A percentile compares a stretch with the other conserved stretches of the same genome.
These are phyloP conservation scores for Gymnothorax reevesii DNA, from an alignment of 2,797 vertebrate species.

Conservation along the genomic window DNA sequence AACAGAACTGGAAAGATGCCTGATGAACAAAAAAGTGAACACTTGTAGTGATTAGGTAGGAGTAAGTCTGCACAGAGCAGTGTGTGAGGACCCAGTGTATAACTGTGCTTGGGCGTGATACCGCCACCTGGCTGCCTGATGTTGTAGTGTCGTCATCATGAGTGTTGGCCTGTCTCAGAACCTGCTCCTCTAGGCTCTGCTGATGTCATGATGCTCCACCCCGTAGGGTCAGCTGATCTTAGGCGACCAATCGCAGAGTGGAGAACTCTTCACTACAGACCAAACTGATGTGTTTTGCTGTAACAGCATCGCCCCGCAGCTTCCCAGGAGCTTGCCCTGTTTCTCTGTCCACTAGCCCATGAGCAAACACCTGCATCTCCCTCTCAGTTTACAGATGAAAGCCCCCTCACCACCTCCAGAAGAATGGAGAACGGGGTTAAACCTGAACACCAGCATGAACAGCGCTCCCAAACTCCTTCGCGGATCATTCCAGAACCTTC, in stretches of 20 bases:
- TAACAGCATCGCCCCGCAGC: constrained; percentile 32
- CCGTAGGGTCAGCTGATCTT: neutral
- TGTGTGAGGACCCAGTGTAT: constrained; percentile 20
- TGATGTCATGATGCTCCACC: neutral
- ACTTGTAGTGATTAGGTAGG: constrained; percentile 80
- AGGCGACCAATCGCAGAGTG: constrained; percentile 36
- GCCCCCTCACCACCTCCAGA: constrained; percentile 33
- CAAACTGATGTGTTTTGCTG: constrained; percentile 30
- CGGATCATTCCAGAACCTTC: constrained; percentile 46
- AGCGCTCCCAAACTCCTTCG: constrained; percentile 40
- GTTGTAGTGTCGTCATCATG: neutral
- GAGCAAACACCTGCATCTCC: constrained; percentile 45
- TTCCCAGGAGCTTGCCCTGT: constrained; percentile 44
- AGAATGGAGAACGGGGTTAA: constrained; percentile 50
- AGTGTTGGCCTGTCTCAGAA: constrained; percentile 29
- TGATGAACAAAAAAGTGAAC: constrained; percentile 65
- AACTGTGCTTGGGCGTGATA: neutral
- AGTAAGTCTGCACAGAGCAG: constrained; percentile 58
- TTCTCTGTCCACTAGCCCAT: constrained; percentile 37
- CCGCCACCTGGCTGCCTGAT: neutral
- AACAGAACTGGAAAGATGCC: neutral
- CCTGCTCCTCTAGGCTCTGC: neutral
- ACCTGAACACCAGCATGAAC: constrained; percentile 80
- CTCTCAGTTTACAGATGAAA: constrained; percentile 59
- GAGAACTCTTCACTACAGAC: constrained; percentile 42